phyloP scores from a whole-genome alignment of 2,113 vertebrate species.

The Clarias batrachus region DNA sequence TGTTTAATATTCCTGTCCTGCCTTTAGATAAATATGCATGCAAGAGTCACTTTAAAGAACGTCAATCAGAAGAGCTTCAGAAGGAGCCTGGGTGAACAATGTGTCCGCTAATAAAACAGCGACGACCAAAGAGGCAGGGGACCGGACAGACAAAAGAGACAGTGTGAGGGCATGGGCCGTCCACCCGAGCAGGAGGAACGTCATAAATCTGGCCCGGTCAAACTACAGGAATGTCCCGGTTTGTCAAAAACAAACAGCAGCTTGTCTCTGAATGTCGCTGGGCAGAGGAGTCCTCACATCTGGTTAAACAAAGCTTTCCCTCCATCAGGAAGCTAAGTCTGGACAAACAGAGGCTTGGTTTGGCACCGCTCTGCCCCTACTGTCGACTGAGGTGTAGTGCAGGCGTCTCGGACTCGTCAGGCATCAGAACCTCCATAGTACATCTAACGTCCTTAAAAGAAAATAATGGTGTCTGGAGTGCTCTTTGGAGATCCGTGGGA shows the following conservation, averaged over 20 bases:
- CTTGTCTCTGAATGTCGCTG: slow-evolving; percentile 63
- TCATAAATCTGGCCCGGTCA: slow-evolving; percentile 65
- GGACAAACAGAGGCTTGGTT: slow-evolving; percentile 50
- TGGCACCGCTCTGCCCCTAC: slow-evolving; percentile 13
- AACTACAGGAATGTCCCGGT: slow-evolving; percentile 67
- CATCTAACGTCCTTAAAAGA: background rate
- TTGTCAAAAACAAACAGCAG: slow-evolving; percentile 68
- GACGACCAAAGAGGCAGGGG: slow-evolving; percentile 53
- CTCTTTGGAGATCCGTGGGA: slow-evolving; percentile 29
- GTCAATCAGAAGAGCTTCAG: slow-evolving; percentile 55
- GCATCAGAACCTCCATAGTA: slow-evolving; percentile 44
- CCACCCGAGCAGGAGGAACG: slow-evolving; percentile 48
- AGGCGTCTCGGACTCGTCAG: background rate
- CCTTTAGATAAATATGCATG: slow-evolving; percentile 41
- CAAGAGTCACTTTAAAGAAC: slow-evolving; percentile 52
- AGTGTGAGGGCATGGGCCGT: slow-evolving; percentile 56
- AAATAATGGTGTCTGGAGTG: slow-evolving; percentile 22
- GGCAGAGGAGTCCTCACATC: slow-evolving; percentile 61
- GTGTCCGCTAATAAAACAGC: slow-evolving; percentile 60
- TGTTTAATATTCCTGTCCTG: slow-evolving; percentile 9
- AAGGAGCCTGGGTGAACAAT: slow-evolving; percentile 54
- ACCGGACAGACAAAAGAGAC: slow-evolving; percentile 61
- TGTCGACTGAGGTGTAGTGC: slow-evolving; percentile 3
- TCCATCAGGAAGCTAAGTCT: slow-evolving; percentile 43
- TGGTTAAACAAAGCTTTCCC: slow-evolving; percentile 62